Conservation (phyloP, 2,797 vertebrate genomes). For the Pterois miles region DNA sequence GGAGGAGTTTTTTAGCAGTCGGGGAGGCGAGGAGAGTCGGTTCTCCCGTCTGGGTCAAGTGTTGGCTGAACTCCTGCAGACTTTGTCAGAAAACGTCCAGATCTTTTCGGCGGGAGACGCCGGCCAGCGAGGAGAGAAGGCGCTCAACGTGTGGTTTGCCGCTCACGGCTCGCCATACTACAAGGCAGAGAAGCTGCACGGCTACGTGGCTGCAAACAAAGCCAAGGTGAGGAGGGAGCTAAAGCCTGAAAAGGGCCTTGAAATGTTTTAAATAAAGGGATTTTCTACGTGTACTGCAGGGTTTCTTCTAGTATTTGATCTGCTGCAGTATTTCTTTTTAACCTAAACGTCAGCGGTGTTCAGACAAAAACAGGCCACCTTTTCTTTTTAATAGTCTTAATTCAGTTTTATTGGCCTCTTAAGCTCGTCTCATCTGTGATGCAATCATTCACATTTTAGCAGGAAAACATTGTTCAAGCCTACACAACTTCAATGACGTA, state of each 20-base stretch:
- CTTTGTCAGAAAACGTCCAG: slow-evolving; percentile 78
- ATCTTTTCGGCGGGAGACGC: slow-evolving; percentile 86
- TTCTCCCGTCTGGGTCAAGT: slow-evolving; percentile 81
- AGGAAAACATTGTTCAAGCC: too few relatives aligned
- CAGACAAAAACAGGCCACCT: background rate
- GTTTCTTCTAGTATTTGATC: too few relatives aligned
- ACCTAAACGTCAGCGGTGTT: too few relatives aligned
- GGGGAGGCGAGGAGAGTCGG: slow-evolving; percentile 75
- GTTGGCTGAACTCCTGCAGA: slow-evolving; percentile 85
- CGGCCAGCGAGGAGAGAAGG: slow-evolving; percentile 49
- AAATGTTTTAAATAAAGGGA: background rate
- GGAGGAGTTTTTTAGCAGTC: slow-evolving; percentile 83
- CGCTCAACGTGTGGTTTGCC: slow-evolving; percentile 87
- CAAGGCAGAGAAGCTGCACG: slow-evolving; percentile 88
- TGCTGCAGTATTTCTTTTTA: background rate
- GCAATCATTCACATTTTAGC: too few relatives aligned
- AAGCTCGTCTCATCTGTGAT: background rate
- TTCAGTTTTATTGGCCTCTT: background rate
- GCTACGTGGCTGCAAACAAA: slow-evolving; percentile 85
- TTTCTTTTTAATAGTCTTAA: background rate
- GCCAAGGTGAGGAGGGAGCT: slow-evolving; percentile 75
- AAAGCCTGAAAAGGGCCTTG: background rate
- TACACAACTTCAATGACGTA: too few relatives aligned
- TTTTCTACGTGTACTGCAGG: background rate
- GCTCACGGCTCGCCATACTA: slow-evolving; percentile 85